These are phyloP conservation scores for Popillia japonica DNA, from an alignment of 1,140 invertebrate genomes.

Conservation along the genomic window DNA sequence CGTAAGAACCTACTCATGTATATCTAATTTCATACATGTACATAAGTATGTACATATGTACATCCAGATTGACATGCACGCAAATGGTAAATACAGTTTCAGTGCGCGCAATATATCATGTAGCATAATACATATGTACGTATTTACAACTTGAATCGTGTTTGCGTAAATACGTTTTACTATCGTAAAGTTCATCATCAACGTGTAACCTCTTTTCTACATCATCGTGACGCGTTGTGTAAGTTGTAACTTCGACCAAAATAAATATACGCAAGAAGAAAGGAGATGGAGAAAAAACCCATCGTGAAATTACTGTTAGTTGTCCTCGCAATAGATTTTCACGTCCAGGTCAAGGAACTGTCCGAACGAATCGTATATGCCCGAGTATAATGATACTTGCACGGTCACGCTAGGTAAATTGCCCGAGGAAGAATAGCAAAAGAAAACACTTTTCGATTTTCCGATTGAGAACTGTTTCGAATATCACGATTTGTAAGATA, in stretches of 20 bases:
- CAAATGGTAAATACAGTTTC: too few relatives aligned
- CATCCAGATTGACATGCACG: too few relatives aligned
- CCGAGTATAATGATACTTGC: not conserved
- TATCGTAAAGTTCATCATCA: too few relatives aligned
- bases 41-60: too few relatives aligned
- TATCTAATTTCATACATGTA: too few relatives aligned
- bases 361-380: not conserved
- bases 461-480: not conserved
- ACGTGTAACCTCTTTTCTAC: too few relatives aligned
- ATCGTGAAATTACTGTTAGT: slow-evolving; percentile 18
- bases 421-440: not conserved
- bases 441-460: not conserved
- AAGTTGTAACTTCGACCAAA: slow-evolving; percentile 5
- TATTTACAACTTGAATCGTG: too few relatives aligned
- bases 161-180: too few relatives aligned
- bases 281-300: slow-evolving; percentile 11
- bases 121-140: too few relatives aligned
- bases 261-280: slow-evolving; percentile 5
- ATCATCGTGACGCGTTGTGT: not conserved
- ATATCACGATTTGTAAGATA: not conserved
- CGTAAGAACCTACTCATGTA: too few relatives aligned
- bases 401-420: not conserved
- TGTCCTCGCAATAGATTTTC: slow-evolving; percentile 10
- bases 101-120: too few relatives aligned
- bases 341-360: slow-evolving; percentile 13